Percentiles rank a stretch among this genome's conserved stretches.
These are phyloP conservation scores for Cephus pulcher DNA, from an alignment of 2,888 invertebrate species.

Conservation along the genomic window DNA sequence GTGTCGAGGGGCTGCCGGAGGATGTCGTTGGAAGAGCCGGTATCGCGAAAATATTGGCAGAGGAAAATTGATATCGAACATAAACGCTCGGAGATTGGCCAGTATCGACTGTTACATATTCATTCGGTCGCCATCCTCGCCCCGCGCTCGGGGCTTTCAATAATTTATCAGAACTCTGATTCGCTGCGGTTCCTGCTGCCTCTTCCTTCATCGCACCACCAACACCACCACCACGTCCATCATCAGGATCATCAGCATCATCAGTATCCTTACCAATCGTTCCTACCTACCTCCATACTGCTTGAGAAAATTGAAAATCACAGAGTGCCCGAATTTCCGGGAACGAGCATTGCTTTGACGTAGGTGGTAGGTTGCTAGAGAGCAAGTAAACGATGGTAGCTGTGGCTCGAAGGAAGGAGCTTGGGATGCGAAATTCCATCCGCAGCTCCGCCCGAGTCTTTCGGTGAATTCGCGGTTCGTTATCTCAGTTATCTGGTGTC, in stretches of 20 bases:
- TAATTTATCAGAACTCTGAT: constrained; percentile 43
- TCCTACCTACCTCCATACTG: too few relatives aligned
- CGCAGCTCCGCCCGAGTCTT: background rate
- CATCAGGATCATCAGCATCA: too few relatives aligned
- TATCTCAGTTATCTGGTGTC: background rate
- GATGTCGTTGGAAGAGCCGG: constrained; percentile 31
- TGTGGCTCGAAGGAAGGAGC: background rate
- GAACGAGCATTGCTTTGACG: too few relatives aligned
- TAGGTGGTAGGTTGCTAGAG: too few relatives aligned
- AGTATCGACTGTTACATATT: constrained; percentile 42
- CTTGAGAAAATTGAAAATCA: too few relatives aligned
- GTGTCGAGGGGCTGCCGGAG: constrained; percentile 24
- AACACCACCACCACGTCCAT: too few relatives aligned
- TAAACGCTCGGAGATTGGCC: constrained; percentile 39
- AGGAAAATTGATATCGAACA: constrained; percentile 42
- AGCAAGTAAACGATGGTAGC: too few relatives aligned
- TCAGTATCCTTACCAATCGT: too few relatives aligned
- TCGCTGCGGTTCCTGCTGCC: constrained; percentile 6
- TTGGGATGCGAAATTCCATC: background rate
- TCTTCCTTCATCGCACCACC: too few relatives aligned
- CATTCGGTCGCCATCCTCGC: constrained; percentile 26
- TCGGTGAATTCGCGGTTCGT: background rate
- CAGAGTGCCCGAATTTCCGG: too few relatives aligned
- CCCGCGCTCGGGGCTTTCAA: constrained; percentile 33
- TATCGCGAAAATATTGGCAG: constrained; percentile 38